Percentiles rank a stretch among this genome's conserved stretches.
phyloP scores from a whole-genome alignment of 2,113 vertebrate species.

The Ptyas mucosa region DNA sequence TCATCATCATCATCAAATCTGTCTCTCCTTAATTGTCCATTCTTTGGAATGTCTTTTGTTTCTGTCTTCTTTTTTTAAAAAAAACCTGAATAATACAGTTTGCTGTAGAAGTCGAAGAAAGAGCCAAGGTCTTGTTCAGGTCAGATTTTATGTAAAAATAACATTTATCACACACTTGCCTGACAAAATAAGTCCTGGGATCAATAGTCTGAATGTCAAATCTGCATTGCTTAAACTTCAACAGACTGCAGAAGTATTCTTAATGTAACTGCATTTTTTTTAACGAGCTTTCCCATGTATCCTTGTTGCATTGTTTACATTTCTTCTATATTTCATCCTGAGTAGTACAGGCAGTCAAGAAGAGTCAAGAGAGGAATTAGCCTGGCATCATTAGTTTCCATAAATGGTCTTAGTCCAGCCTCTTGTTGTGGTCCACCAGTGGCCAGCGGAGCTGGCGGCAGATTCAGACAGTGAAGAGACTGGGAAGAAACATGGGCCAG shows the following conservation, averaged over 20 bases:
- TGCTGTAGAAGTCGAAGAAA: conserved; percentile 18
- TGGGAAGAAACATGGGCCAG: too few species aligned
- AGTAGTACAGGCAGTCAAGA: neutral
- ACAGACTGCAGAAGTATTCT: neutral
- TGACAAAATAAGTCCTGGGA: conserved; percentile 54
- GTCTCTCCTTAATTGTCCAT: neutral
- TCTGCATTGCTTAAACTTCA: conserved; percentile 44
- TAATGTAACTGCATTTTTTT: conserved; percentile 40
- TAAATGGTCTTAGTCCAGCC: neutral
- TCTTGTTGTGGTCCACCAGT: too few species aligned
- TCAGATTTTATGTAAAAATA: conserved; percentile 42
- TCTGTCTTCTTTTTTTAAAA: conserved; percentile 13
- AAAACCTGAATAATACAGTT: conserved; percentile 30
- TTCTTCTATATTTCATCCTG: conserved; percentile 41
- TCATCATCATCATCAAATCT: too few species aligned
- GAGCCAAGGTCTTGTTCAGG: conserved; percentile 34
- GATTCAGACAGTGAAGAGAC: too few species aligned
- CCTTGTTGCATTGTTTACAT: conserved; percentile 31
- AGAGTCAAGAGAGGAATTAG: neutral
- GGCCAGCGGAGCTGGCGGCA: too few species aligned
- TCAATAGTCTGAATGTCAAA: conserved; percentile 52
- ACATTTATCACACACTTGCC: conserved; percentile 50
- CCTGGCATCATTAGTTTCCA: neutral
- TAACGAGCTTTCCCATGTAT: conserved; percentile 28
- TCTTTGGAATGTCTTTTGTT: conserved; percentile 18